These are phyloP conservation scores for Notothenia rossii DNA, from an alignment of 2,113 vertebrate genomes.

Conservation along the genomic window DNA sequence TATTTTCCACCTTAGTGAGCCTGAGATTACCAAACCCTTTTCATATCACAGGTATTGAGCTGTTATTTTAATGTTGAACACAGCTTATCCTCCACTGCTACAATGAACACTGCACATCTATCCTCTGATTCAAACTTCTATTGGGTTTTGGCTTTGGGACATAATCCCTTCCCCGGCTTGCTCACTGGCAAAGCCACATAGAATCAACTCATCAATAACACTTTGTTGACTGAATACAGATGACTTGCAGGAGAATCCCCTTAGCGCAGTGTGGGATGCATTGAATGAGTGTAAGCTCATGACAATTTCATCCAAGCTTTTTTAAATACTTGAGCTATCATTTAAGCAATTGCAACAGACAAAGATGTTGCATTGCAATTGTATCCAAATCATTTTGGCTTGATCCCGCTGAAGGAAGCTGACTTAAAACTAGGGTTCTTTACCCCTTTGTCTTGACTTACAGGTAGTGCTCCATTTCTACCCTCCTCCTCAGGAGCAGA, in stretches of 20 bases:
- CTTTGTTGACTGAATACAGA: conserved; percentile 76
- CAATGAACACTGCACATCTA: conserved; percentile 66
- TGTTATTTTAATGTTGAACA: conserved; percentile 72
- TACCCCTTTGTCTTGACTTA: conserved; percentile 59
- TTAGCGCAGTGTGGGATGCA: conserved; percentile 40
- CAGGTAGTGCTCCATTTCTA: conserved; percentile 51
- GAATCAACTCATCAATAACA: conserved; percentile 78
- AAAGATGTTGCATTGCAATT: conserved; percentile 61
- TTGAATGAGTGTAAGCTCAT: conserved; percentile 57
- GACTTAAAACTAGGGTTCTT: conserved; percentile 44
- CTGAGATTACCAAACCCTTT: conserved; percentile 53
- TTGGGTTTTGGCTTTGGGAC: conserved; percentile 74
- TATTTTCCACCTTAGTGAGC: conserved; percentile 32
- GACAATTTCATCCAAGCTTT: conserved; percentile 62
- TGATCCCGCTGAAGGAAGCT: conserved; percentile 37
- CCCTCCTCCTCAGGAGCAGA: conserved; percentile 38
- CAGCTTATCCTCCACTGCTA: conserved; percentile 71
- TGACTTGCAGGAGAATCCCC: conserved; percentile 73
- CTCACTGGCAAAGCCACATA: conserved; percentile 74
- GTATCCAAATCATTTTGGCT: conserved; percentile 54
- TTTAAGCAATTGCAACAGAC: conserved; percentile 72
- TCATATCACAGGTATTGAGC: conserved; percentile 68
- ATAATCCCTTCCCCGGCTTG: conserved; percentile 74
- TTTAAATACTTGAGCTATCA: conserved; percentile 67
- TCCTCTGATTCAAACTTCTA: conserved; percentile 73